Evolutionary conservation across 2,797 vertebrate genomes (phyloP).

Genomic region (Artibeus lituratus): DNA sequence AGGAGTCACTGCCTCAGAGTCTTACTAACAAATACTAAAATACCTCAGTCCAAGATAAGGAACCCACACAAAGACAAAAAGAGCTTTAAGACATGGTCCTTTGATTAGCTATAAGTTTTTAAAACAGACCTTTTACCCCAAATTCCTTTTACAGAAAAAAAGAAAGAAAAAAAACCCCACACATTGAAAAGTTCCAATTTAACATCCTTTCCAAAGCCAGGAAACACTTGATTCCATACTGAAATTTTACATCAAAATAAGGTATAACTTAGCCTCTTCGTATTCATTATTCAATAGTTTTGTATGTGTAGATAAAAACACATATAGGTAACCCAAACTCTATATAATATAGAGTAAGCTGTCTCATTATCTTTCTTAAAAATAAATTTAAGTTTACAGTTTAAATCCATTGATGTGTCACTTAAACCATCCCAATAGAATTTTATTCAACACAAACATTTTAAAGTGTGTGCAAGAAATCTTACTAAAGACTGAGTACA

Average conservation of each 20-base stretch:
- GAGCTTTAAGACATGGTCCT: background rate
- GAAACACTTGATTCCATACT: background rate
- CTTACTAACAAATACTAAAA: background rate
- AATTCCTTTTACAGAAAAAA: slow-evolving; percentile 1
- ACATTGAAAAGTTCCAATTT: background rate
- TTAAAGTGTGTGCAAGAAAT: slow-evolving; percentile 30
- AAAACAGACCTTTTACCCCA: background rate
- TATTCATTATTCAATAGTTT: slow-evolving; percentile 2
- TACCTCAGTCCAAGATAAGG: background rate
- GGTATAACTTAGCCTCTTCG: background rate
- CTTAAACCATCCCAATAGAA: background rate
- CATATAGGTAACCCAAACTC: background rate
- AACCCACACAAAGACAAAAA: background rate
- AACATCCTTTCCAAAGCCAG: slow-evolving; percentile 35
- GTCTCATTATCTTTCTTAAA: background rate
- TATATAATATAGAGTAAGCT: background rate
- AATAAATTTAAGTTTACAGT: slow-evolving; percentile 5
- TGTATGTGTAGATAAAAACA: background rate
- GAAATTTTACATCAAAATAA: slow-evolving; percentile 17
- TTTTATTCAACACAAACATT: background rate
- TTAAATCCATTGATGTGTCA: slow-evolving; percentile 19
- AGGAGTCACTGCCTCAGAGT: background rate
- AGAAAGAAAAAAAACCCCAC: background rate
- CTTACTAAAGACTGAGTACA: background rate
- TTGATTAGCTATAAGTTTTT: slow-evolving; percentile 5